phyloP scores from a whole-genome alignment of 2,113 vertebrate genomes.

The Neogobius melanostomus region DNA sequence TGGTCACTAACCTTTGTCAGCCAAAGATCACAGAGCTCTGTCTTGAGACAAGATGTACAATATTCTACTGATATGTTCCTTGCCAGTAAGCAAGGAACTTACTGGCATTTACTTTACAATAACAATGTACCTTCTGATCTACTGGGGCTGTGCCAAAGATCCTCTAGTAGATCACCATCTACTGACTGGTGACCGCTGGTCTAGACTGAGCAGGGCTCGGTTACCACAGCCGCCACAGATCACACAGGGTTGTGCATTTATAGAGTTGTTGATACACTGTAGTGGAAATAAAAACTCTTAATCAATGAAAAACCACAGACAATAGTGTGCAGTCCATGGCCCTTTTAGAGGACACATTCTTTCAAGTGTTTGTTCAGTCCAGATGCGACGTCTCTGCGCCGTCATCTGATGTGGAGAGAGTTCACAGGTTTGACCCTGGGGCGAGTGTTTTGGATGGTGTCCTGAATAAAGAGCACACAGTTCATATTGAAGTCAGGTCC shows the following conservation, averaged over 20 bases:
- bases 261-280: conserved; percentile 1
- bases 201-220: not conserved
- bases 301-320: conserved; percentile 17
- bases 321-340: conserved; percentile 9
- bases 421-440: conserved; percentile 5
- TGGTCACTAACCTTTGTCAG: not conserved
- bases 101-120: too few species aligned
- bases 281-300: not conserved
- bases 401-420: not conserved
- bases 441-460: not conserved
- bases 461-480: not conserved
- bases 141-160: too few species aligned
- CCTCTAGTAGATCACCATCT: too few species aligned
- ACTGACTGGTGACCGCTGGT: too few species aligned
- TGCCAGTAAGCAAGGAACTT: too few species aligned
- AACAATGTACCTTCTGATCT: too few species aligned
- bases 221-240: conserved; percentile 6
- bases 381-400: conserved; percentile 17
- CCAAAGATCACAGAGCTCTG: not conserved
- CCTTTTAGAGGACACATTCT: conserved; percentile 11
- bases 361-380: conserved; percentile 27
- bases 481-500: conserved; percentile 77
- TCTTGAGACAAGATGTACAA: not conserved
- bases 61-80: too few species aligned
- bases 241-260: conserved; percentile 1